phyloP scores from a whole-genome alignment of 92 coral and sea anemone genomes.

The Muricea muricata region DNA sequence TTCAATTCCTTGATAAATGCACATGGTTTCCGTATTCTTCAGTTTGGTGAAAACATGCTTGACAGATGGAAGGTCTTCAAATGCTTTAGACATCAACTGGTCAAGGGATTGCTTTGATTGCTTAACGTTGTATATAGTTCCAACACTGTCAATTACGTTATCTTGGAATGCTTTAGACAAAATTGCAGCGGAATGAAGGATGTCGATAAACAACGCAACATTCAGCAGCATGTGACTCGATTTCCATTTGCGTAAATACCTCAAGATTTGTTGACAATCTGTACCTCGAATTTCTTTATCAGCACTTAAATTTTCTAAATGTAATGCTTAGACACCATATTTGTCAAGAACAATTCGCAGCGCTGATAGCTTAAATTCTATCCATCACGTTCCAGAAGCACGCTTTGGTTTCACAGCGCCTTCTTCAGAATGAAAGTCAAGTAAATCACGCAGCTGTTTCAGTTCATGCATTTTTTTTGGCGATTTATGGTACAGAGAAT shows the following conservation, averaged over 20 bases:
- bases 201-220: slow-evolving; percentile 40
- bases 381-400: slow-evolving; percentile 72
- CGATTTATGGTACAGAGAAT: slow-evolving; percentile 31
- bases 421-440: slow-evolving; percentile 19
- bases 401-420: slow-evolving; percentile 26
- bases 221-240: slow-evolving; percentile 35
- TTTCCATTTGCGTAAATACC: slow-evolving; percentile 62
- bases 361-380: too few species aligned
- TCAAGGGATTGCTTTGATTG: slow-evolving; percentile 48
- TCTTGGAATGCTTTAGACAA: too few species aligned
- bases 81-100: too few species aligned
- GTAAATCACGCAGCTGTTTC: slow-evolving; percentile 26
- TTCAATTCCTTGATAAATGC: slow-evolving; percentile 43
- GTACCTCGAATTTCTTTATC: too few species aligned
- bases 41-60: too few species aligned
- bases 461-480: slow-evolving; percentile 24
- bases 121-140: slow-evolving; percentile 1
- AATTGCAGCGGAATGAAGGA: slow-evolving; percentile 70
- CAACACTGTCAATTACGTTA: slow-evolving; percentile 42
- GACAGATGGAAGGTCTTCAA: too few species aligned
- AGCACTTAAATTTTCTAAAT: too few species aligned
- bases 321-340: too few species aligned
- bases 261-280: slow-evolving; percentile 66
- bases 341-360: too few species aligned
- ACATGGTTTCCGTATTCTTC: not conserved